These are phyloP conservation scores for Oostethus manadensis DNA, from an alignment of 2,113 vertebrate species.

Conservation along the genomic window DNA sequence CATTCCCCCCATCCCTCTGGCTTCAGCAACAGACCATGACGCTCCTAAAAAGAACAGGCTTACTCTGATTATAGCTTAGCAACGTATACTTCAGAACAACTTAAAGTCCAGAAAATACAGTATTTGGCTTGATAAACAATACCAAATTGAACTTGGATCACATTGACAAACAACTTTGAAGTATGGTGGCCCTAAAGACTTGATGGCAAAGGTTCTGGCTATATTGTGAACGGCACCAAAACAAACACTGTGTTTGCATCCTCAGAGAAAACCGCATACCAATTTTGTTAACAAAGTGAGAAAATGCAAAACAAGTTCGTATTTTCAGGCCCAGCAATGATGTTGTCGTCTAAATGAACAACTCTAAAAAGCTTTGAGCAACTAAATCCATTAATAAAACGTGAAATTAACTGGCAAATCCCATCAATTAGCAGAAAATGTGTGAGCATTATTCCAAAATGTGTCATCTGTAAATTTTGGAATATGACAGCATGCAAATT, in stretches of 20 bases:
- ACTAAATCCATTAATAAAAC: slow-evolving; percentile 2
- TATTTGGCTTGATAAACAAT: too few species aligned
- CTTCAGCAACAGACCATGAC: too few species aligned
- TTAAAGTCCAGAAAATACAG: too few species aligned
- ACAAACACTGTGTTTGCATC: neutral
- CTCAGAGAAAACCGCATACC: neutral
- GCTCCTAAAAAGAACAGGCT: too few species aligned
- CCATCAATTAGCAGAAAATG: neutral
- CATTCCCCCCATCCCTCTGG: too few species aligned
- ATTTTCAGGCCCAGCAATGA: neutral
- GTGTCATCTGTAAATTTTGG: slow-evolving; percentile 29
- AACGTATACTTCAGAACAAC: too few species aligned
- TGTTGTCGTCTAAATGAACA: neutral
- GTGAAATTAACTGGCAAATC: neutral
- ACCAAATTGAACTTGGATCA: too few species aligned
- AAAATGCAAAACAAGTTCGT: neutral
- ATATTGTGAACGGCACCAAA: neutral
- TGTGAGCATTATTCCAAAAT: slow-evolving; percentile 29
- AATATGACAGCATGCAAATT: slow-evolving; percentile 67
- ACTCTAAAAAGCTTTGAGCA: neutral
- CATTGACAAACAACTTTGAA: too few species aligned
- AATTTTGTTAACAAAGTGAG: neutral
- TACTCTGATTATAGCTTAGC: too few species aligned
- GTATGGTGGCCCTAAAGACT: too few species aligned
- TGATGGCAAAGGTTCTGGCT: too few species aligned